Evolutionary conservation across 2,797 vertebrate genomes (phyloP).

Genomic region (Eutrigla gurnardus): DNA sequence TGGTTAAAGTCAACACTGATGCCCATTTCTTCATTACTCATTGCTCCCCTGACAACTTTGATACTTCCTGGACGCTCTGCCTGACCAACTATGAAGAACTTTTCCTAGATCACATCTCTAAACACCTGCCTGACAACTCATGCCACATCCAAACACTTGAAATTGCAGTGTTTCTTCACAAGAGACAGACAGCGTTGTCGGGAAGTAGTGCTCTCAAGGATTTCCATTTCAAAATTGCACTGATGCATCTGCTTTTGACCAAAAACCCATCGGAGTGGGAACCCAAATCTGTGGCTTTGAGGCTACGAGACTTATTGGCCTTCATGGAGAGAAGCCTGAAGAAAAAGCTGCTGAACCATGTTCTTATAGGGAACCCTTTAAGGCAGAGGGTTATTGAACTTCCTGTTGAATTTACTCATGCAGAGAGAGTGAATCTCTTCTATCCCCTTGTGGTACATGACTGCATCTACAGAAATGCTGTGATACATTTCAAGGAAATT

Average conservation of each 20-base stretch:
- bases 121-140: constrained; percentile 83
- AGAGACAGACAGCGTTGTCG: constrained; percentile 85
- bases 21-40: constrained; percentile 87
- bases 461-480: constrained; percentile 81
- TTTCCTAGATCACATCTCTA: constrained; percentile 83
- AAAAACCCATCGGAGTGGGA: constrained; percentile 82
- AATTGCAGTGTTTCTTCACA: constrained; percentile 89
- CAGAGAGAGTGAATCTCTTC: constrained; percentile 91
- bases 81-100: constrained; percentile 86
- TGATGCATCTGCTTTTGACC: constrained; percentile 87
- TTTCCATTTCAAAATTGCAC: constrained; percentile 89
- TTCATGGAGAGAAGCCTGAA: constrained; percentile 88
- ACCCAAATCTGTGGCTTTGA: constrained; percentile 67
- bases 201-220: constrained; percentile 84
- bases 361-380: constrained; percentile 88
- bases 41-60: constrained; percentile 60
- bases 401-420: constrained; percentile 78
- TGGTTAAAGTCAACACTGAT: constrained; percentile 85
- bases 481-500: constrained; percentile 90
- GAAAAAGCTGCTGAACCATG: constrained; percentile 86
- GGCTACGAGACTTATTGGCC: constrained; percentile 86
- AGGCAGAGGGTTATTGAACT: constrained; percentile 79
- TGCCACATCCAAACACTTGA: constrained; percentile 91
- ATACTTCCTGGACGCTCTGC: constrained; percentile 88
- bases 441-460: constrained; percentile 84